Evolutionary conservation across 2,797 vertebrate species (phyloP), one percentile per base, ranked within the genome.

Genomic region (Champsocephalus esox): DNA sequence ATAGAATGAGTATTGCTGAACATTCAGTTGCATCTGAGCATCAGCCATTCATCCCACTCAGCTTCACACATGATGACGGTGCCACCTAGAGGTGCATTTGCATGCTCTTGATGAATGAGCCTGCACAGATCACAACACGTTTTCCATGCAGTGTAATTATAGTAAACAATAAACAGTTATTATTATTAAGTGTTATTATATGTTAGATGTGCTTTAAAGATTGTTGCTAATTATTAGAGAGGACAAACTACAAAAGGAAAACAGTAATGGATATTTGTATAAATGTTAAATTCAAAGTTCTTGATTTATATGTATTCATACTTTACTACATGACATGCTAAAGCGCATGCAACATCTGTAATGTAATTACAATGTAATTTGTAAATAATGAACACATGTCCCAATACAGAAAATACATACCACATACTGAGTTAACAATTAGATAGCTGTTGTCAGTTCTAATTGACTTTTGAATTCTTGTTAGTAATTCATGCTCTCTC

Each of bases 61-160:
- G 34, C 70, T 80, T 87, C 83, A 59, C 73, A 89, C 84, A 92
- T 91, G 90, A 81, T 88, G 70, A 91, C 54, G 67, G 85, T 92
- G 92, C 91, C 93, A 93, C 87, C 92, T 94, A 92, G 89, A 92
- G 93, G 93, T 76, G 65, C 59, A 73, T 87, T 83, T 85, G 79
- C 80, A 87, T 85, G 72, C 59, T 80, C 43, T 54, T 82, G 68
- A 85, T 78, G 70, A 84, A 89, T 76, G 63, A 78, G 32, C 14
- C 19, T 64, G 60, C 44, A 55, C 28, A 55, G 45, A 63, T 67
- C 38, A 59, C 60, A 63, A 8, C 51, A 50, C 12, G 5, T 59
- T 67, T 63, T 12, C 59, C 17, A 24, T 24, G 46, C 9, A 57
- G 12, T 28, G 14, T 28, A 54, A 17, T 4, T 21, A 1, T 34